A percentile compares a stretch with the other conserved stretches of the same genome.
Evolutionary conservation across 2,888 invertebrate genomes (phyloP).

Genomic region (Ptychoptera contaminata): DNA sequence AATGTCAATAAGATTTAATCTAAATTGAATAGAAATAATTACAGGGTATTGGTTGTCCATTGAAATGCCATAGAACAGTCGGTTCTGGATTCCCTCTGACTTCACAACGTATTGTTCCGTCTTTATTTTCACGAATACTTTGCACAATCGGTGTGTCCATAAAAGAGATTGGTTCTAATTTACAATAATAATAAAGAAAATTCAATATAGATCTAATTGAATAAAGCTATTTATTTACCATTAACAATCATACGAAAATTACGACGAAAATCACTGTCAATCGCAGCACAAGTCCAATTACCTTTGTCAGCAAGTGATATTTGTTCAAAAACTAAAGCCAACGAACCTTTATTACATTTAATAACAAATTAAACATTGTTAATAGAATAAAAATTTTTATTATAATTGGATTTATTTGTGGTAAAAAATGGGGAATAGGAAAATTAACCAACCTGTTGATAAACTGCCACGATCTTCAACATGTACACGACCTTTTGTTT

Average conservation of each 20-base stretch:
- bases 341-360: constrained; percentile 18
- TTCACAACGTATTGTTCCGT: constrained; percentile 31
- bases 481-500: constrained; percentile 31
- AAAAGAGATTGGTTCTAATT: constrained; percentile 38
- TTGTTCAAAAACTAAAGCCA: constrained; percentile 33
- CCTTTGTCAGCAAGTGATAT: constrained; percentile 33
- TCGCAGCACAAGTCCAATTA: constrained; percentile 32
- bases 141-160: constrained; percentile 35
- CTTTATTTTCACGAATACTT: constrained; percentile 34
- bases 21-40: too few relatives aligned
- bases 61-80: constrained; percentile 32
- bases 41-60: constrained; percentile 26
- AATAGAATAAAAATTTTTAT: too few relatives aligned
- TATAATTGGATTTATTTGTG: too few relatives aligned
- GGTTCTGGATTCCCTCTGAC: constrained; percentile 33
- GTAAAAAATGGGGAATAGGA: too few relatives aligned
- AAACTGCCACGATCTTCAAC: constrained; percentile 29
- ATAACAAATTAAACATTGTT: neutral
- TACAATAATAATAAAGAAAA: too few relatives aligned
- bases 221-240: constrained; percentile 19
- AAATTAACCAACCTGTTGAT: too few relatives aligned
- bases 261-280: constrained; percentile 19
- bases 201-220: too few relatives aligned
- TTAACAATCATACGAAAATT: constrained; percentile 29
- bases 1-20: too few relatives aligned